Percentiles rank a stretch among this genome's conserved stretches.
These are phyloP conservation scores for Burhinus bistriatus DNA, from an alignment of 2,113 vertebrate genomes.

Conservation along the genomic window DNA sequence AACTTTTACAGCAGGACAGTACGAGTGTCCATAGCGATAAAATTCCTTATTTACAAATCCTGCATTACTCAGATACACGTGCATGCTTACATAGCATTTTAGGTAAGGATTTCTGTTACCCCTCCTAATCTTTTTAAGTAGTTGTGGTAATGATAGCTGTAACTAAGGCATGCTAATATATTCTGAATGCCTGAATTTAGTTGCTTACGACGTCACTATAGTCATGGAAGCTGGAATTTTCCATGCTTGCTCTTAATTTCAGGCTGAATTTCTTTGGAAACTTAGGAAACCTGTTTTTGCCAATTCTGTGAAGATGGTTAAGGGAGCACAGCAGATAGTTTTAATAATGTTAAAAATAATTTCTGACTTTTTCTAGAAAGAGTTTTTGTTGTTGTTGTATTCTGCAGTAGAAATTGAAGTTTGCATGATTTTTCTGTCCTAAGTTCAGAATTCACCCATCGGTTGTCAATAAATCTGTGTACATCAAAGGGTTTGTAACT, in stretches of 20 bases:
- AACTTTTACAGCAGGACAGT: background rate
- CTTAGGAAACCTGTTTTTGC: background rate
- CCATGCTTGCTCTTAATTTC: background rate
- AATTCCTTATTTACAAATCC: background rate
- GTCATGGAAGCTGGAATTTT: background rate
- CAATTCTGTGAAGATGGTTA: background rate
- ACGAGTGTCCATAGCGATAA: fast-evolving
- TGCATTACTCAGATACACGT: background rate
- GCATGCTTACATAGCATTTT: background rate
- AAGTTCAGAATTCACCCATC: background rate
- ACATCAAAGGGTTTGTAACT: background rate
- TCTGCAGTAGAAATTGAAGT: background rate
- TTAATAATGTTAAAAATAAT: background rate
- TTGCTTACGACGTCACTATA: background rate
- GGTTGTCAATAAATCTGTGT: background rate
- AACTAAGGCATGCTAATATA: background rate
- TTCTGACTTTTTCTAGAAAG: background rate
- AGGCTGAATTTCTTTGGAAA: background rate
- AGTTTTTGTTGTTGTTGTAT: background rate
- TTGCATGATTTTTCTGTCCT: background rate
- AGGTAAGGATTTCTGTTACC: background rate
- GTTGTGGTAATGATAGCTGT: background rate
- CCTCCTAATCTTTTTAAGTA: background rate
- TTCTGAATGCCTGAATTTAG: background rate
- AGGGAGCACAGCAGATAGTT: background rate